Evolutionary conservation across 2,888 invertebrate genomes (phyloP).

Genomic region (Melitaea athalia): DNA sequence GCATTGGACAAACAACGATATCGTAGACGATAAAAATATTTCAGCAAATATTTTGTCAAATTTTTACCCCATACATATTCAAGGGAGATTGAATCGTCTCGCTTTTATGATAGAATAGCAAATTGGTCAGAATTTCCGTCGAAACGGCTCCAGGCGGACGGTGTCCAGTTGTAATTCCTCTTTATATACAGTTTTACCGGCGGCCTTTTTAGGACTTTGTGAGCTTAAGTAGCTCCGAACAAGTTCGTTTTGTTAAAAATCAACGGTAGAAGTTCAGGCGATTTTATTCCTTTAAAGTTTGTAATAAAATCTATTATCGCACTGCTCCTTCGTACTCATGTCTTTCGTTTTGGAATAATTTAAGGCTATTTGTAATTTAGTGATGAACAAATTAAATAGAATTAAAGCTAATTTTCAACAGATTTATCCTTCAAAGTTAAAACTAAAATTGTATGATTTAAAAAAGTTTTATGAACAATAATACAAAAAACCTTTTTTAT

Average conservation of each 20-base stretch:
- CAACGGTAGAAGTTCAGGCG: conserved; percentile 20
- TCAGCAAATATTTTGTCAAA: conserved; percentile 47
- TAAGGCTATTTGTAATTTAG: conserved; percentile 1
- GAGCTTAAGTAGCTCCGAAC: conserved; percentile 42
- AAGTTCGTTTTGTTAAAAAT: conserved; percentile 42
- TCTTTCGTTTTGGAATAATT: background rate
- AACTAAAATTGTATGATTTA: background rate
- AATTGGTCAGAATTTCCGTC: conserved; percentile 31
- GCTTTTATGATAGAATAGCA: conserved; percentile 40
- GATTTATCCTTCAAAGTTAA: background rate
- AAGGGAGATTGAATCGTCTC: conserved; percentile 36
- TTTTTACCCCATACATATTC: conserved; percentile 31
- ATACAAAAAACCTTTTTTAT: no score
- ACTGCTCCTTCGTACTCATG: background rate
- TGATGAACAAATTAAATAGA: background rate
- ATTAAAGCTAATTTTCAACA: background rate
- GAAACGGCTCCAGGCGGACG: conserved; percentile 33
- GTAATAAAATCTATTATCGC: background rate
- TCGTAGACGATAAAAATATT: conserved; percentile 46
- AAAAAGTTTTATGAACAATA: no score
- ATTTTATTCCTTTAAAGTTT: conserved; percentile 11
- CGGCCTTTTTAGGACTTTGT: conserved; percentile 43
- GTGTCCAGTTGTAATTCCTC: conserved; percentile 42
- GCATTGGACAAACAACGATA: conserved; percentile 45
- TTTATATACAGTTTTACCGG: conserved; percentile 42